Base-by-base conservation (phyloP, 2,888 invertebrate genomes). In the Hylaea fasciaria region DNA sequence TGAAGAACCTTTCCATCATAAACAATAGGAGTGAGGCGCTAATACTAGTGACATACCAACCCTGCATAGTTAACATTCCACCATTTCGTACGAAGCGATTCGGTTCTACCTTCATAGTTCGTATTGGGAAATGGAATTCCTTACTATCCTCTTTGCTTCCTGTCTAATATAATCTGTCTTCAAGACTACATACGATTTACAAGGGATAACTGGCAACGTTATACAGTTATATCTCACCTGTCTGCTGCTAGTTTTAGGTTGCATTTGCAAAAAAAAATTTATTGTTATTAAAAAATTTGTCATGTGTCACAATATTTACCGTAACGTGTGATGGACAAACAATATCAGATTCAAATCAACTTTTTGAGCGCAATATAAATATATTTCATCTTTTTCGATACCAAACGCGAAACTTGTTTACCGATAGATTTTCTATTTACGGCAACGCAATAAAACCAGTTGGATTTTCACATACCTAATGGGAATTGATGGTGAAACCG, bases 401-500 rank as follows among this genome's bases (percentile, higher is more conserved):
- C 57, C 56, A 54, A 44, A 46, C 56, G 35, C 52, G 56, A 61
- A 60, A 50, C 29, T 55, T 56, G 53, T 57, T 67, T 49, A 54
- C 62, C 60, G 45, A 47, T 51, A 58, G 62, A 61, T 63, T 64
- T 67, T 62, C 62, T 55, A 60, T 64, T 60, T 63, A 63, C 63
- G 48, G 60, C 45, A 44, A 58, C 47, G 61, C 59, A 68, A 68
- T 64, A 68, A 68, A 68, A 61, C 56, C 58, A 22, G 54, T 53
- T 59, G 63, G 65, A 65, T 65, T 67, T 59, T 63, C 64, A 55
- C 47, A 63, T 61, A 55, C 47, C 61, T 61, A 68, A 68, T 68
- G 54, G 57, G 59, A 62, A 68, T 68, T 63, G 65, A 68, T 68
- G 63, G 67, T 64, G 56, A 62, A 57, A 44, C 60, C 61, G 44